Conservation (phyloP, 2,797 vertebrate genomes). For the Glossophaga mutica region DNA sequence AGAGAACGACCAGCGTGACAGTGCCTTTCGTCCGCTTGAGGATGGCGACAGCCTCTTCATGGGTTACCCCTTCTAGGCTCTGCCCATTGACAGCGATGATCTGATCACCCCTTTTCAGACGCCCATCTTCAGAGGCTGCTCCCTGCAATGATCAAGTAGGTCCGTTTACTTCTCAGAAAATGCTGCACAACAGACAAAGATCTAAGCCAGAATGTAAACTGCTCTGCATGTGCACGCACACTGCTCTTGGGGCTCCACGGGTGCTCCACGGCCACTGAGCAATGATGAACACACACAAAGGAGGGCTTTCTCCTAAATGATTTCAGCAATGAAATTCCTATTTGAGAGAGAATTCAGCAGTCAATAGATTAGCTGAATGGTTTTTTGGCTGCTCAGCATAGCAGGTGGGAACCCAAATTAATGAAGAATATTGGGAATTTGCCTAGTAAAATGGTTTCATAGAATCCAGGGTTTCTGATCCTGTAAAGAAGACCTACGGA, state of each 20-base stretch:
- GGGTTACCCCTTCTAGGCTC: constrained; percentile 95
- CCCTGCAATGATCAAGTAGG: constrained; percentile 85
- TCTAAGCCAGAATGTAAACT: not conserved
- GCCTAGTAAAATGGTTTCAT: constrained; percentile 43
- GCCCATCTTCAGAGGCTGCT: constrained; percentile 96
- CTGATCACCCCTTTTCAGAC: constrained; percentile 96
- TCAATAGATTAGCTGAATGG: constrained; percentile 9
- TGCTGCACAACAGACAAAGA: not conserved
- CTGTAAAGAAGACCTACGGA: not conserved
- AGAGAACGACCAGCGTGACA: constrained; percentile 94
- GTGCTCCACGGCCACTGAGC: not conserved
- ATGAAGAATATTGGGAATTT: constrained; percentile 55
- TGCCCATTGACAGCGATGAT: constrained; percentile 97
- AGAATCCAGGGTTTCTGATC: not conserved
- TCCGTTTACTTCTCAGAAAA: constrained; percentile 32
- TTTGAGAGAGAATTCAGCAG: constrained; percentile 31
- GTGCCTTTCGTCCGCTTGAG: constrained; percentile 96
- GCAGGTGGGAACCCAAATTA: constrained; percentile 61
- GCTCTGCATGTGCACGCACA: not conserved
- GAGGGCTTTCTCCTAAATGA: constrained; percentile 3
- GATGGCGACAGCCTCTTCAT: constrained; percentile 96
- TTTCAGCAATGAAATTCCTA: constrained; percentile 18
- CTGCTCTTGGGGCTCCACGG: not conserved
- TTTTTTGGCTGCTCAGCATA: constrained; percentile 25
- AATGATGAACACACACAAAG: constrained; percentile 20